Evolutionary conservation across 2,113 vertebrate genomes (phyloP).

Genomic region (Thamnaconus septentrionalis): DNA sequence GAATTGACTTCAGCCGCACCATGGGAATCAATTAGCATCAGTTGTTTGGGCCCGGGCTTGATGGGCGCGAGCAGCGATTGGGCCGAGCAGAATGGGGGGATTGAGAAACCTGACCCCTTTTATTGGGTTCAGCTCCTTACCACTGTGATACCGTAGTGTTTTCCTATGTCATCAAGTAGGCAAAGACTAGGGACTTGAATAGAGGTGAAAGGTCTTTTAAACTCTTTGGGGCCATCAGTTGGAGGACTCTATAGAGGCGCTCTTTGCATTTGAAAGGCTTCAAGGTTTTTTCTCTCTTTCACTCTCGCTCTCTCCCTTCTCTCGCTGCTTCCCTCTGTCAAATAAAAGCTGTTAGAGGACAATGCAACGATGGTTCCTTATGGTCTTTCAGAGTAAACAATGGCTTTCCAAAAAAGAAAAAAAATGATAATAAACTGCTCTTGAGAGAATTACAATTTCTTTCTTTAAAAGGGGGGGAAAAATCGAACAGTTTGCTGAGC

Average conservation of each 20-base stretch:
- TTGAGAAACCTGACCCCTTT: slow-evolving; percentile 88
- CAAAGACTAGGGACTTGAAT: slow-evolving; percentile 85
- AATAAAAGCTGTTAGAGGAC: slow-evolving; percentile 87
- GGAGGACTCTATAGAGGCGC: slow-evolving; percentile 78
- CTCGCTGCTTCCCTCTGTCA: slow-evolving; percentile 73
- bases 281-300: slow-evolving; percentile 73
- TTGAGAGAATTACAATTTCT: slow-evolving; percentile 86
- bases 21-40: slow-evolving; percentile 86
- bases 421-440: slow-evolving; percentile 72
- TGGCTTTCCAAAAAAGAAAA: slow-evolving; percentile 72
- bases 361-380: slow-evolving; percentile 83
- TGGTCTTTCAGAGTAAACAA: slow-evolving; percentile 89
- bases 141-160: slow-evolving; percentile 84
- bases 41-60: slow-evolving; percentile 80
- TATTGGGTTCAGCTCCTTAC: slow-evolving; percentile 91
- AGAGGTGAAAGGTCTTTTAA: slow-evolving; percentile 87
- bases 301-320: slow-evolving; percentile 67
- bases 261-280: slow-evolving; percentile 97
- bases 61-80: slow-evolving; percentile 80
- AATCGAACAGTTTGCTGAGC: slow-evolving; percentile 78
- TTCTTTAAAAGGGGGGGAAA: slow-evolving; percentile 57
- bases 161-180: slow-evolving; percentile 87
- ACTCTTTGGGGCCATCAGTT: slow-evolving; percentile 94
- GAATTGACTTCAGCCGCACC: slow-evolving; percentile 78
- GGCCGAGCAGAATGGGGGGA: slow-evolving; percentile 81